These are phyloP conservation scores for Dicentrarchus labrax DNA, from an alignment of 2,113 vertebrate species.

Conservation along the genomic window DNA sequence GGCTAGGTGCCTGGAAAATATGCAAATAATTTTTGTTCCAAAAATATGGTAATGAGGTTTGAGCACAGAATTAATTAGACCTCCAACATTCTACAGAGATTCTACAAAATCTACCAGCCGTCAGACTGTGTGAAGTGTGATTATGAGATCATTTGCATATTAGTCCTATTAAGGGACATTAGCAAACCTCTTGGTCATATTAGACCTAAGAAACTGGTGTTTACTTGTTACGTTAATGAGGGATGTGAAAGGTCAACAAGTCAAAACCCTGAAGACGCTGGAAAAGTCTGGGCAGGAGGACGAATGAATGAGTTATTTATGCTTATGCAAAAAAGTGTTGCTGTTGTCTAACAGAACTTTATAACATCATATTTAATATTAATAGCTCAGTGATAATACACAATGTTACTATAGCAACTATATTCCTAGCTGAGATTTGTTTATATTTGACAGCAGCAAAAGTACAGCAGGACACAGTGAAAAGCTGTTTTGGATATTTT, in stretches of 20 bases:
- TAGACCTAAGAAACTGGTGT: constrained; percentile 34
- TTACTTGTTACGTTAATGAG: constrained; percentile 56
- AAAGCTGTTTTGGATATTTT: background rate
- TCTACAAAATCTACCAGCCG: constrained; percentile 57
- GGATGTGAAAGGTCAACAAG: constrained; percentile 52
- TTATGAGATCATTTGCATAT: constrained; percentile 69
- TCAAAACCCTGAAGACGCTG: constrained; percentile 21
- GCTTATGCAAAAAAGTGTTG: background rate
- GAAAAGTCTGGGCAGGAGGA: constrained; percentile 17
- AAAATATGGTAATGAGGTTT: constrained; percentile 70
- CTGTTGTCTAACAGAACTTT: background rate
- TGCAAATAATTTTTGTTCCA: constrained; percentile 60
- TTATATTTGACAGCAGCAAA: background rate
- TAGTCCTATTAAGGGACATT: constrained; percentile 65
- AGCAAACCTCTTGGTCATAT: constrained; percentile 53
- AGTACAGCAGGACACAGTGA: background rate
- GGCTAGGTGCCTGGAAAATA: constrained; percentile 61
- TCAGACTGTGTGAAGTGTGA: constrained; percentile 64
- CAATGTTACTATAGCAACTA: constrained; percentile 29
- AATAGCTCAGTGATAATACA: background rate
- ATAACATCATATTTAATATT: constrained; percentile 21
- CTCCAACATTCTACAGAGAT: constrained; percentile 54
- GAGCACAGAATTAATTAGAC: constrained; percentile 66
- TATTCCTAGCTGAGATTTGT: constrained; percentile 16
- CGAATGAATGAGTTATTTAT: constrained; percentile 35